A percentile compares a stretch with the other conserved stretches of the same genome.
phyloP scores from a whole-genome alignment of 2,888 invertebrate genomes.

The Camptogramma bilineatum region DNA sequence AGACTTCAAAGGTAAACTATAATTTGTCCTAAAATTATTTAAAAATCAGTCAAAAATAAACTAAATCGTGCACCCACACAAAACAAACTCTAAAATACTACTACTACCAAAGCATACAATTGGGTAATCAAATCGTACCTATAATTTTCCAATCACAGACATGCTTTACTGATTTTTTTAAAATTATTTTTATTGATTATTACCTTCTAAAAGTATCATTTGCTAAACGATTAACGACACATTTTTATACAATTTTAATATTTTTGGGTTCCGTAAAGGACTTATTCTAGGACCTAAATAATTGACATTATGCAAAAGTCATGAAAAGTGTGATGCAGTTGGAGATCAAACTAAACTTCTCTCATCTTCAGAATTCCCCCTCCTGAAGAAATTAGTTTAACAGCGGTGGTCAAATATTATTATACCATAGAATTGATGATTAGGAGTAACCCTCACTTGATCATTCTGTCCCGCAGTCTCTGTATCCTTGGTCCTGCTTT shows the following conservation, averaged over 20 bases:
- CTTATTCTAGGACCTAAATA: constrained; percentile 9
- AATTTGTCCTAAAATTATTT: constrained; percentile 9
- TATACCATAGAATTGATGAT: no score
- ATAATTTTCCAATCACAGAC: constrained; percentile 25
- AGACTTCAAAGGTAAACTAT: constrained; percentile 16
- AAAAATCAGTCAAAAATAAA: constrained; percentile 15
- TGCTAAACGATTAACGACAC: constrained; percentile 2
- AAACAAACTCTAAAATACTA: constrained; percentile 4
- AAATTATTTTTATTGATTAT: background rate
- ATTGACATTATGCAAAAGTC: background rate
- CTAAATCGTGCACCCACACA: background rate
- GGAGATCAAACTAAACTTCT: constrained; percentile 3
- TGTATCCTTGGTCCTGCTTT: no score
- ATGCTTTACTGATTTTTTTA: constrained; percentile 19
- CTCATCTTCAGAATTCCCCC: no score
- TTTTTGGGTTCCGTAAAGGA: constrained; percentile 17
- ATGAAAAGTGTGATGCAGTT: constrained; percentile 7
- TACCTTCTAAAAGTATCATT: background rate
- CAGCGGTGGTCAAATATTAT: no score
- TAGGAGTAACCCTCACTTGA: no score
- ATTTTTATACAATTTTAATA: constrained; percentile 3
- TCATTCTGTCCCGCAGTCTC: no score
- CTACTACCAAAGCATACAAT: constrained; percentile 2
- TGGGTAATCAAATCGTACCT: background rate
- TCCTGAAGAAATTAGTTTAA: no score